Evolutionary conservation across 1,140 invertebrate genomes (phyloP), one percentile per base, ranked within the genome.

Genomic region (Brachionus asplanchnoidis): DNA sequence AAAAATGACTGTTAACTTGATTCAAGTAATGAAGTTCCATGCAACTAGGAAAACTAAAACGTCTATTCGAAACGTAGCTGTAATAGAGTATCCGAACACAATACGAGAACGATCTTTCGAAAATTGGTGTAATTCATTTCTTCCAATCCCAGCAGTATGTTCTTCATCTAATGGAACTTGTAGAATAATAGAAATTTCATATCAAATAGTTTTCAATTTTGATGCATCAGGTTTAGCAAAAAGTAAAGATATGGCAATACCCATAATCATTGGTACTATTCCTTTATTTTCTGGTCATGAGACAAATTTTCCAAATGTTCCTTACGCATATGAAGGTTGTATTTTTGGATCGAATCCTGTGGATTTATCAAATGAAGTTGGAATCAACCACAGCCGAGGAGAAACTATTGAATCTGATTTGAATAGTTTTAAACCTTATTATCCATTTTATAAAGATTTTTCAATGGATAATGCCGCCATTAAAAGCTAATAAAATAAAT

Each of bases 101-200:
- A 65, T 82, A 26, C n/a, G 23, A 4, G 79, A 60, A 60, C 14
- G 17, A 42, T 23, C 36, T 11, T 28, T 82, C 7, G 79, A 82
- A 60, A 44, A 23, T 65, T 68, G 53, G 53, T 6, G 0, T n/a
- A 68, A 82, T 68, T 65, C 79, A 9, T 26, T 20, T 14, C 14
- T 77, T 0, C n/a, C 60, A 20, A 82, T 82, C 14, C 79, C 79
- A 6, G 7, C 79, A 12, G 65, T 82, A n/a, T 60, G 53, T 40
- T 66, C 79, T 17, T 82, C 79, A 36, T 82, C 79, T 5, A 82
- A 82, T 68, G 79, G 79, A 14, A 82, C 79, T n/a, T 82, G 79
- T 36, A 17, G 53, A 60, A 82, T 82, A 40, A 82, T 82, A 32
- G 32, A 82, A 65, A 32, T 82, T 44, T 20, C 17, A n/a, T 82